Conservation (phyloP, 2,113 vertebrate genomes). For the Cryptomyrus ogoouensis region DNA sequence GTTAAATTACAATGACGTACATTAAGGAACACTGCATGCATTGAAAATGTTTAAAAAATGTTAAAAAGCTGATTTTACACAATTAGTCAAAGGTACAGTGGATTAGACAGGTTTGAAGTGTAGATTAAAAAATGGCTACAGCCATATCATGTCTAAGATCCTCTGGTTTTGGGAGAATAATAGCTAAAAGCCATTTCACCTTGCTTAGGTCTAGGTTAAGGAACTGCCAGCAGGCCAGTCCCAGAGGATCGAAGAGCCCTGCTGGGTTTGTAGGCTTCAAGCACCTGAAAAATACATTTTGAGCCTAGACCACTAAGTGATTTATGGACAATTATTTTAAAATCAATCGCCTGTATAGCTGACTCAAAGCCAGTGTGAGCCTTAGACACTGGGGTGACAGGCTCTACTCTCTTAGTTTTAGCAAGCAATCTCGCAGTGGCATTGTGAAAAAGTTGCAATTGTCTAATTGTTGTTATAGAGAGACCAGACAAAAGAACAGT, state of each 20-base stretch:
- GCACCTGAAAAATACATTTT: neutral
- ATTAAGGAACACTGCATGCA: no score
- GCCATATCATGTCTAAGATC: neutral
- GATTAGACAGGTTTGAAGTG: neutral
- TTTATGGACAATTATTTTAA: neutral
- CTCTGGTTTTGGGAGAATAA: neutral
- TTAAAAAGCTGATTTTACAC: neutral
- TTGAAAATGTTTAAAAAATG: neutral
- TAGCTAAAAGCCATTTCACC: neutral
- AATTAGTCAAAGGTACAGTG: neutral
- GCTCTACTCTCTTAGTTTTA: neutral
- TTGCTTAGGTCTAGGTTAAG: neutral
- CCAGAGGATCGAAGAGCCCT: neutral
- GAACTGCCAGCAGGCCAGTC: neutral
- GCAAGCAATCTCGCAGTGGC: neutral
- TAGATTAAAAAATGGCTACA: neutral
- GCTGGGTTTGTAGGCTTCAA: neutral
- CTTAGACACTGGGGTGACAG: neutral
- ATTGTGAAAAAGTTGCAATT: neutral
- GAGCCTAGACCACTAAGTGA: neutral
- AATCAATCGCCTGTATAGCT: neutral
- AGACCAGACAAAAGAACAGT: neutral
- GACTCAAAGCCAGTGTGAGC: neutral
- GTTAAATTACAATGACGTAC: neutral
- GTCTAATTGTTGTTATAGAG: neutral